These are phyloP conservation scores for Aphaenogaster rudis DNA, from an alignment of 1,140 invertebrate species.

Conservation along the genomic window DNA sequence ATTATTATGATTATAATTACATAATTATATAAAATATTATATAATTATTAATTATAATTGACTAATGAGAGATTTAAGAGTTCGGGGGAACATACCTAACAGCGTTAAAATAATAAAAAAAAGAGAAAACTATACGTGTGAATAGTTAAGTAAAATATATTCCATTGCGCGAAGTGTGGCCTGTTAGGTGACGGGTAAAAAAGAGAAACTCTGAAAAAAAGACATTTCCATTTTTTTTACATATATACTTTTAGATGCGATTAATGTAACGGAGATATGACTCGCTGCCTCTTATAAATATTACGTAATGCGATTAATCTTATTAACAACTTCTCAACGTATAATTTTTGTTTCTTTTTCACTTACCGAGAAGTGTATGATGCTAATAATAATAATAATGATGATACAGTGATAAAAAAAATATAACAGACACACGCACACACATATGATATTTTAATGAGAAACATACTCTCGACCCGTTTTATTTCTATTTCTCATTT, in stretches of 20 bases:
- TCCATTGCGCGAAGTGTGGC: constrained; percentile 52
- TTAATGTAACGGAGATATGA: constrained; percentile 75
- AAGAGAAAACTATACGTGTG: constrained; percentile 27
- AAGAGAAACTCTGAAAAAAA: constrained; percentile 61
- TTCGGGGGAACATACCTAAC: constrained; percentile 49
- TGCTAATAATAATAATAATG: constrained; percentile 79
- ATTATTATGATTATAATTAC: constrained; percentile 45
- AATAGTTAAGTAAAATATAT: constrained; percentile 57
- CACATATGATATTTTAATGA: constrained; percentile 38
- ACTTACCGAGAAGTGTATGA: constrained; percentile 82
- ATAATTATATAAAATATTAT: constrained; percentile 41
- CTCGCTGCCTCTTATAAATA: constrained; percentile 75
- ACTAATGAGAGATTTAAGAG: constrained; percentile 56
- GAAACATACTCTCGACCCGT: constrained; percentile 5
- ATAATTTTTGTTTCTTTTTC: constrained; percentile 71
- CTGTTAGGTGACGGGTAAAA: constrained; percentile 59
- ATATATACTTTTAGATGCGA: constrained; percentile 71
- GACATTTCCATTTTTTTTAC: constrained; percentile 63
- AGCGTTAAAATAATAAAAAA: constrained; percentile 40
- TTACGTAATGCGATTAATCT: constrained; percentile 82
- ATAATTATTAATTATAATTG: constrained; percentile 44
- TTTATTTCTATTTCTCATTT: constrained; percentile 37
- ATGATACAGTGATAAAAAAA: constrained; percentile 47
- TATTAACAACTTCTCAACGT: constrained; percentile 81
- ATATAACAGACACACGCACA: constrained; percentile 52